phyloP scores from a whole-genome alignment of 2,888 invertebrate genomes.

The Meiosimyza platycephala region DNA sequence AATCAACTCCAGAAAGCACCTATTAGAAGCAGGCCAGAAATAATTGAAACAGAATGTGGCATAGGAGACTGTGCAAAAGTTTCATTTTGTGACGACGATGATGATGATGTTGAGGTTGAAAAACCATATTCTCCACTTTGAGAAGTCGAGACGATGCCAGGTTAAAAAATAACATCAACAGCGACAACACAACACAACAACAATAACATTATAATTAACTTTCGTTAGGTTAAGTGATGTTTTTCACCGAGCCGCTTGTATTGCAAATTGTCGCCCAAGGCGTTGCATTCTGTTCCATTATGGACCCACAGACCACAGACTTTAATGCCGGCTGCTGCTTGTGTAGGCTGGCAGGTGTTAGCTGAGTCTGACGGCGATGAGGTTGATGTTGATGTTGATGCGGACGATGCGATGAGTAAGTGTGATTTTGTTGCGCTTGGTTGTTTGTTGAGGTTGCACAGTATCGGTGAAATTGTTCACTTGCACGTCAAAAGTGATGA shows the following conservation, averaged over 20 bases:
- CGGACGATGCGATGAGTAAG: background rate
- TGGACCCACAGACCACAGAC: background rate
- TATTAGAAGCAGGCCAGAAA: too few species aligned
- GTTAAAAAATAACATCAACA: too few species aligned
- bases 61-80: too few species aligned
- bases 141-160: too few species aligned
- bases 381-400: background rate
- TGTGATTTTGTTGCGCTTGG: background rate
- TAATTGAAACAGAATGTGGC: too few species aligned
- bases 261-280: conserved; percentile 48
- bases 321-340: too few species aligned
- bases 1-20: background rate
- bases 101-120: too few species aligned
- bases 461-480: background rate
- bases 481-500: background rate
- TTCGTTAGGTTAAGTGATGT: conserved; percentile 49
- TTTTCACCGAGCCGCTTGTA: conserved; percentile 46
- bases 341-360: background rate
- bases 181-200: conserved; percentile 16
- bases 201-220: conserved; percentile 48
- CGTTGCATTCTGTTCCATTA: conserved; percentile 17
- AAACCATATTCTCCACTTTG: too few species aligned
- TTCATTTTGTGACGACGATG: too few species aligned
- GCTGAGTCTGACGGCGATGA: background rate
- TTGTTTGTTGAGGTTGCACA: background rate